These are phyloP conservation scores for Perizoma flavofasciatum DNA, from an alignment of 2,888 invertebrate species.

Conservation along the genomic window DNA sequence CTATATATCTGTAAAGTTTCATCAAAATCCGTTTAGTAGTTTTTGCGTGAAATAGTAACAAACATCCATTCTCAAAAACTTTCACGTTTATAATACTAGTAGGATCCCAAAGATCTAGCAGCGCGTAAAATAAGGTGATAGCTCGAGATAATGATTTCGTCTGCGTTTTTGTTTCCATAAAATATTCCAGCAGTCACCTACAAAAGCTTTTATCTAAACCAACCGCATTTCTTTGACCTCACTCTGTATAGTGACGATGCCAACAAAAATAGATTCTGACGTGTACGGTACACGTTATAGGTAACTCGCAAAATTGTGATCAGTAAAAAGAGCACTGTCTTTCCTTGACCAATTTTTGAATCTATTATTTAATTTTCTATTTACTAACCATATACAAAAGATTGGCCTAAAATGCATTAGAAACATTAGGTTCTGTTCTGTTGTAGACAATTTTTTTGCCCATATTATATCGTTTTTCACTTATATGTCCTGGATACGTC, in stretches of 20 bases:
- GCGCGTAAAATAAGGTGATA: conserved; percentile 2
- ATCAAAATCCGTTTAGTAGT: no score
- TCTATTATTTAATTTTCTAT: conserved; percentile 5
- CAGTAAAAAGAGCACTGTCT: conserved; percentile 66
- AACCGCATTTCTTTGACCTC: conserved; percentile 66
- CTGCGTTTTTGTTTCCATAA: conserved; percentile 50
- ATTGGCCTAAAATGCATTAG: no score
- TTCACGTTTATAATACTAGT: no score
- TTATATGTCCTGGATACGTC: no score
- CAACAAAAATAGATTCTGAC: conserved; percentile 60
- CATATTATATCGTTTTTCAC: no score
- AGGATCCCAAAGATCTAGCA: not conserved
- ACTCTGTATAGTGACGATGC: conserved; percentile 51
- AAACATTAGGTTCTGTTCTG: no score
- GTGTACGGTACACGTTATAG: conserved; percentile 44
- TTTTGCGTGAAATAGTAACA: no score
- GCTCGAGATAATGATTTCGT: conserved; percentile 29
- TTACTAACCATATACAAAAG: no score
- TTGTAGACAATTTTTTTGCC: no score
- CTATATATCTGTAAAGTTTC: no score
- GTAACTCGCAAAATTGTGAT: conserved; percentile 57
- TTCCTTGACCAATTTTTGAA: conserved; percentile 46
- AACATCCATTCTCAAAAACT: no score
- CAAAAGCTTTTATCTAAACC: conserved; percentile 65
- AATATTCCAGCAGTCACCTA: conserved; percentile 48